These are phyloP conservation scores for Pseudoatta argentina DNA, from an alignment of 1,140 invertebrate species.

Conservation along the genomic window DNA sequence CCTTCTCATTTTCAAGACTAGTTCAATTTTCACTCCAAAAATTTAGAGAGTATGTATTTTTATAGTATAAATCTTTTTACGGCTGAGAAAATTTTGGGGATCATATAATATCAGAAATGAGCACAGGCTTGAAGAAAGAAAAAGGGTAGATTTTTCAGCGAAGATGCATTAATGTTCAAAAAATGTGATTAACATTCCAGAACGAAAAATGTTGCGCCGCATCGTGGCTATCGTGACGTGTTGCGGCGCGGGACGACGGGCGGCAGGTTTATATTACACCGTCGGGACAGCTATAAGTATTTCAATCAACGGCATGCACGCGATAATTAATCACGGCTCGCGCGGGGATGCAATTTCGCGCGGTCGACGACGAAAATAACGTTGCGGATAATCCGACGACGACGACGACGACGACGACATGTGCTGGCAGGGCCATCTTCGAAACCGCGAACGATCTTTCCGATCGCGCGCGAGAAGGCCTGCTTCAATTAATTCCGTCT, in stretches of 20 bases:
- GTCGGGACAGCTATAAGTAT: slow-evolving; percentile 60
- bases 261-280: slow-evolving; percentile 54
- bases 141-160: neutral
- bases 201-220: slow-evolving; percentile 42
- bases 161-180: neutral
- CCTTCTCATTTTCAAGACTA: too few species aligned
- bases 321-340: slow-evolving; percentile 61
- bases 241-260: neutral
- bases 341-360: slow-evolving; percentile 56
- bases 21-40: too few species aligned
- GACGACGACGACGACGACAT: neutral
- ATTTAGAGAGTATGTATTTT: neutral
- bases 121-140: neutral
- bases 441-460: slow-evolving; percentile 23
- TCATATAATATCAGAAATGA: neutral
- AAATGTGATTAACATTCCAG: slow-evolving; percentile 56
- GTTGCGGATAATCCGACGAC: slow-evolving; percentile 46
- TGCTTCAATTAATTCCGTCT: slow-evolving; percentile 63
- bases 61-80: neutral
- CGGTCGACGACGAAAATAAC: slow-evolving; percentile 56
- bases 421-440: slow-evolving; percentile 11
- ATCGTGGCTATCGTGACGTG: slow-evolving; percentile 37
- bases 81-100: neutral
- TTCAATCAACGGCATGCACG: slow-evolving; percentile 62
- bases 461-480: slow-evolving; percentile 11